A percentile compares a stretch with the other conserved stretches of the same genome.
Evolutionary conservation across 2,888 invertebrate genomes (phyloP).

Genomic region (Epinotia brunnichana): DNA sequence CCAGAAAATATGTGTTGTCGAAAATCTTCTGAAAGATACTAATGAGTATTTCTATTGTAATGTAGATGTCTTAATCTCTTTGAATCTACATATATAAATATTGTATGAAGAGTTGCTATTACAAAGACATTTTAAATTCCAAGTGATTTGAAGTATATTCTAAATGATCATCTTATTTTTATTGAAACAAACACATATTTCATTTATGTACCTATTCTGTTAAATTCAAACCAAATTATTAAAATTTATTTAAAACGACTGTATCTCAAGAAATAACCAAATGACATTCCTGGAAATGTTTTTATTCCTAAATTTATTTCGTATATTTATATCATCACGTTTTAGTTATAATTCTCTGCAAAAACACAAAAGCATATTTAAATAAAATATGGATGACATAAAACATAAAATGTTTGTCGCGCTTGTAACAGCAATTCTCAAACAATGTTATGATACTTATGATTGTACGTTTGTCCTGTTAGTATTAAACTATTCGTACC

Average conservation of each 20-base stretch:
- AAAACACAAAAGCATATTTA: not conserved
- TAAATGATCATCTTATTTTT: too few relatives aligned
- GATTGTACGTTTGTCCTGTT: conserved; percentile 33
- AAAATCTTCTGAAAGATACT: conserved; percentile 41
- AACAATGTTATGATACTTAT: conserved; percentile 18
- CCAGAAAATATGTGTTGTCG: conserved; percentile 44
- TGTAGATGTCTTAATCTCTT: conserved; percentile 41
- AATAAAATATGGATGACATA: not conserved
- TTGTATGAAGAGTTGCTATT: conserved; percentile 36
- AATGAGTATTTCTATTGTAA: conserved; percentile 39
- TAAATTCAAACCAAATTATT: too few relatives aligned
- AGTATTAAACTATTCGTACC: conserved; percentile 29
- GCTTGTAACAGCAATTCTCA: conserved; percentile 31
- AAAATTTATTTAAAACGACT: too few relatives aligned
- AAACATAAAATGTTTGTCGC: not conserved
- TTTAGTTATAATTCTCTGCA: conserved; percentile 2
- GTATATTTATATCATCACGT: not conserved
- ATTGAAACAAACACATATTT: too few relatives aligned
- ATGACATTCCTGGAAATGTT: not conserved
- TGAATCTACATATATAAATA: conserved; percentile 31
- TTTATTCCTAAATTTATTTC: not conserved
- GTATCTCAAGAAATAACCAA: too few relatives aligned
- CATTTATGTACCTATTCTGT: too few relatives aligned
- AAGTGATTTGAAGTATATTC: not conserved
- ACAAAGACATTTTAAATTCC: not conserved